Evolutionary conservation across 2,113 vertebrate species (phyloP), one percentile per base, ranked within the genome.

Genomic region (Machaerirhynchus nigripectus): DNA sequence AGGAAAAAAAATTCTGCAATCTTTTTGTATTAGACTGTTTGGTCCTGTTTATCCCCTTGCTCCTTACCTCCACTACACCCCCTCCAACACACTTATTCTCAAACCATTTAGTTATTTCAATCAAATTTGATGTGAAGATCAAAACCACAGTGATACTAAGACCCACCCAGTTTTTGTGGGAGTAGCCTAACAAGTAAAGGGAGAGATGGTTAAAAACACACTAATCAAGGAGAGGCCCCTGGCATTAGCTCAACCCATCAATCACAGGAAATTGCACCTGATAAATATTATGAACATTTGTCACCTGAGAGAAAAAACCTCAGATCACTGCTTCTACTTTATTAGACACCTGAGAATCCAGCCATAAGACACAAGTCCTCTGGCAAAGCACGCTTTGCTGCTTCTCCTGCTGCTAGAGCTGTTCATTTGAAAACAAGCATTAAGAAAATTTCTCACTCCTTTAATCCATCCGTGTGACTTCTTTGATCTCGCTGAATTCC

Each of bases 401-500:
- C 30, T 79, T 40, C 75, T 80, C 61, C 59, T 50, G 12, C 56
- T 71, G 35, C 56, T 64, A 42, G 30, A 89, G 37, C 24, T 44
- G 60, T 47, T 93, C 4, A 6, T 59, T 52, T 84, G 40, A 93
- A 93, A 95, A 67, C 22, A 78, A 84, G 49, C 0, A 0, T 81
- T 74, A 67, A 71, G 86, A 81, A 84, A 81, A 92, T 55, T 26
- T 78, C 80, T 81, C 84, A 75, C 28, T 81, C 60, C 19, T 90
- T 87, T 87, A 42, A 67, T 68, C 71, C 6, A 2, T 31, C 35
- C 7, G 3, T 59, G 55, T 93, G 85, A 90, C 82, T 93, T 76
- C 82, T 95, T 85, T 94, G 93, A 95, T 91, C 94, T 93, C 60
- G 0, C 35, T 90, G 73, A 56, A 86, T 89, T 95, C 84, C 76